Conservation (phyloP, 2,797 vertebrate species). For the Prunella strophiata region DNA sequence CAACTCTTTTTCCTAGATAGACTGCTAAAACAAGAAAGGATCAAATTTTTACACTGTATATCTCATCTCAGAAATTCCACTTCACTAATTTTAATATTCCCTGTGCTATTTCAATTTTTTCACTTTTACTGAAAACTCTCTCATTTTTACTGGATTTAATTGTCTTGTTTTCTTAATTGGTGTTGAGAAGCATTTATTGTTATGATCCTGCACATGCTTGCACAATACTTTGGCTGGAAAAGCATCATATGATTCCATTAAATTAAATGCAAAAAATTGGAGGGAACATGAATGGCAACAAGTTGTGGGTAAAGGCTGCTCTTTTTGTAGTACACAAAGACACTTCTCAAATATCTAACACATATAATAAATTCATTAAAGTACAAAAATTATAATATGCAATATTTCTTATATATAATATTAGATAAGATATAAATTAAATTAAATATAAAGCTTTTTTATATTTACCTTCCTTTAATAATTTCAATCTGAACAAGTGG, state of each 20-base stretch:
- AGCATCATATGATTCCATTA: not conserved
- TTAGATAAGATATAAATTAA: not conserved
- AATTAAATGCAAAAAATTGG: not conserved
- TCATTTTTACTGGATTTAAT: not conserved
- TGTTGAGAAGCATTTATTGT: not conserved
- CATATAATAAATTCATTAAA: not conserved
- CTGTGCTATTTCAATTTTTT: not conserved
- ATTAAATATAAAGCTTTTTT: not conserved
- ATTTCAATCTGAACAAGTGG: not conserved
- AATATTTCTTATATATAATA: not conserved
- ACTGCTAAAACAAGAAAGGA: not conserved
- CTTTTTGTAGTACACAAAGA: not conserved
- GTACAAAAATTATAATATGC: not conserved
- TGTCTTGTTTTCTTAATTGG: not conserved
- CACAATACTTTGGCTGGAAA: not conserved
- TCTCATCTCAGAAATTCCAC: not conserved
- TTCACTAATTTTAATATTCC: not conserved
- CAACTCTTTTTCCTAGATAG: not conserved
- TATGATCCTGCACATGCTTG: not conserved
- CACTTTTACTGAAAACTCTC: not conserved
- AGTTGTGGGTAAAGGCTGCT: not conserved
- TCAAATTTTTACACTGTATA: not conserved
- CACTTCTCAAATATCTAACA: not conserved
- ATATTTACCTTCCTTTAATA: not conserved
- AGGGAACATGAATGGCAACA: not conserved